These are phyloP conservation scores for Potamilus streckersoni DNA, from an alignment of 1,140 invertebrate species.

Conservation along the genomic window DNA sequence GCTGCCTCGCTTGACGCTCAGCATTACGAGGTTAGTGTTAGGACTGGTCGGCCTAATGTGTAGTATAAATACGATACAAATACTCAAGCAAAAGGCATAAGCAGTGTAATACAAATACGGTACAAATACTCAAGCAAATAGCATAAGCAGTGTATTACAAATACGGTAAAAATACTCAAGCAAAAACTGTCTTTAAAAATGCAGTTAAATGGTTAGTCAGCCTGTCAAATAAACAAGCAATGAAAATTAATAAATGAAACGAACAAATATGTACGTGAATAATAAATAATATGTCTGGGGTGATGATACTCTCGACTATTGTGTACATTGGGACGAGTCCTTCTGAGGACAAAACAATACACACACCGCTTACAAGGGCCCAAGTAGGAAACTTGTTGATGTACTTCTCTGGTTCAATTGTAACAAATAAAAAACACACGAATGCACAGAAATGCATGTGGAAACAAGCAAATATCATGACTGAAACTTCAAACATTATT, in stretches of 20 bases:
- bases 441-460: constrained; percentile 80
- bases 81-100: not conserved
- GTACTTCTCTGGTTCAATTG: no score
- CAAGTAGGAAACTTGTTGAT: constrained; percentile 83
- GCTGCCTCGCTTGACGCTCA: no score
- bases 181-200: not conserved
- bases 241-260: not conserved
- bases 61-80: no score
- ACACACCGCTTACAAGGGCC: constrained; percentile 94
- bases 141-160: not conserved
- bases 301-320: constrained; percentile 84
- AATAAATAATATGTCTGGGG: constrained; percentile 79
- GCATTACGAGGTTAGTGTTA: no score
- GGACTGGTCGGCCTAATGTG: no score
- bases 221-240: not conserved
- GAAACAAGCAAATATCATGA: not conserved
- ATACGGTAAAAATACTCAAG: no score
- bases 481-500: no score
- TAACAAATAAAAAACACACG: constrained; percentile 94
- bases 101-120: not conserved
- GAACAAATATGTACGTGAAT: constrained; percentile 75
- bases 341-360: constrained; percentile 89
- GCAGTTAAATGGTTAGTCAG: not conserved
- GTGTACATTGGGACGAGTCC: constrained; percentile 95
- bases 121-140: fast-evolving